Evolutionary conservation across 2,888 invertebrate species (phyloP), one percentile per base, ranked within the genome.

Genomic region (Himalopsyche tibetana): DNA sequence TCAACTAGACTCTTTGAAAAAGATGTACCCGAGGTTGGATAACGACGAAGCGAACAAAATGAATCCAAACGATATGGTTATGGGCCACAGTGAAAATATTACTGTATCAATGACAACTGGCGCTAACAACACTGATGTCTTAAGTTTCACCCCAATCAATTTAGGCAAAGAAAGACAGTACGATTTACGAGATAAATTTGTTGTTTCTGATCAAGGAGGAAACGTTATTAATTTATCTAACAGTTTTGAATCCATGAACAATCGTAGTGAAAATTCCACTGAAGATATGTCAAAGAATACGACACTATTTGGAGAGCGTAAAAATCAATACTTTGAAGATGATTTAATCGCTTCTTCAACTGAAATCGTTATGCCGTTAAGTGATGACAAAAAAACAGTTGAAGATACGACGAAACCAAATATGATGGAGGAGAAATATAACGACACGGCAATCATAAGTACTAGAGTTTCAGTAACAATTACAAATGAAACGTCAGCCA

Each of bases 21-120:
- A 87, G 63, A 92, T 92, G 88, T 91, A 91, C 1, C 93, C 93
- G 8, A 91, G 92, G 84, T 89, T 94, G 82, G 93, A 94, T 89
- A 92, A 93, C 88, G 93, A 94, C 89, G 92, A 94, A 89, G 91
- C 92, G 89, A 91, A 93, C 88, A 90, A 90, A 56, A 92, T 92
- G 9, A 94, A 94, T 90, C 93, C 94, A 2, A 83, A 86, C 17
- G 88, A 89, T 63, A 45, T 80, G 63, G 86, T 79, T 19, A 87
- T 82, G 12, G 88, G 84, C 81, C 51, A 86, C 12, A 85, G 85
- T 85, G 88, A 88, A 82, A 85, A 69, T 79, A 63, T 84, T 51
- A 82, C 51, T 51, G 81, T 85, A 17, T 87, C 88, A 63, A 69
- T 55, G 36, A 80, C 87, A 63, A 55, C 51, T 12, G 80, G 12